Base-by-base conservation (phyloP, 2,888 invertebrate species). In the Drosophila pseudotalamancana region DNA sequence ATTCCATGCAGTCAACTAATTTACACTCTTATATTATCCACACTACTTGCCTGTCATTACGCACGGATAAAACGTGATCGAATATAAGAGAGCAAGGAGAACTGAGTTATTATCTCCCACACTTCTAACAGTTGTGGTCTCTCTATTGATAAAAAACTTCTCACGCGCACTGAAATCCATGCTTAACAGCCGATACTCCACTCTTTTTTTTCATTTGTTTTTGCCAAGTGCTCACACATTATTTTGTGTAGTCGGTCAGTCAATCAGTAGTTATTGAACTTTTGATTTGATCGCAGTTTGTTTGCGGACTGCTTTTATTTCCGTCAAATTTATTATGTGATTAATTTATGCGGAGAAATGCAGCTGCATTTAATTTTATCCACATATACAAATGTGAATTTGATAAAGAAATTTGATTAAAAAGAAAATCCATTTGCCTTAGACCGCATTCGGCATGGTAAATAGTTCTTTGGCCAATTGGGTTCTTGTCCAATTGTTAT, bases 401-500 rank as follows among this genome's bases (percentile, higher is more conserved):
- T 12, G 3, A 1, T 5, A 23, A 45, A 25, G 19, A 32, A 45
- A 21, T n/a, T 37, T 54, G 35, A 48, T 35, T 35, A 27, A 49
- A 8, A 18, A 9, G 18, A 8, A 48, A 19, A 27, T 18, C 18
- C 19, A 18, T 35, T 43, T 45, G 21, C 9, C n/a, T 11, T 11
- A 1, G 4, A 8, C 14, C n/a, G 4, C 9, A 6, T 32, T 42
- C 16, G 16, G 11, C 16, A 0, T 16, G 35, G 16, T 12, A 18
- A 29, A 12, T 31, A 45, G 39, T 40, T 51, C 32, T 32, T 53
- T 55, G 61, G 35, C 62, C 56, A 75, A 67, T 82, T 75, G 55
- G 51, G 53, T 45, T 49, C 59, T 61, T 59, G 77, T 71, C 66
- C 77, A 77, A 88, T 77, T 83, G 87, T 88, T 86, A 83, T 83